Conservation (phyloP, 2,113 vertebrate genomes). For the Hemichromis elongatus region DNA sequence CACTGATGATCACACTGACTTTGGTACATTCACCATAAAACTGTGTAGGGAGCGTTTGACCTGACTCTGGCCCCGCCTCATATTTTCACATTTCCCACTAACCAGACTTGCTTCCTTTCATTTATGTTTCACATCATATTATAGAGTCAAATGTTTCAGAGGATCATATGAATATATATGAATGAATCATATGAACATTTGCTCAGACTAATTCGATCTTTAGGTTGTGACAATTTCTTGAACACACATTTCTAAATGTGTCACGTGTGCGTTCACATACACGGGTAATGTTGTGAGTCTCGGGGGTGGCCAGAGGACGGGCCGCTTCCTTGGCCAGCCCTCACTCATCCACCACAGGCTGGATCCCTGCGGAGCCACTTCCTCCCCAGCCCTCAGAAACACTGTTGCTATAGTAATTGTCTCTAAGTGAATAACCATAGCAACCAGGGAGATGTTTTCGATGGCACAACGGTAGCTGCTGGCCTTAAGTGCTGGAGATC, state of each 20-base stretch:
- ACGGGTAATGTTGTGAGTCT: neutral
- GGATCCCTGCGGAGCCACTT: conserved; percentile 19
- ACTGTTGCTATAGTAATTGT: conserved; percentile 51
- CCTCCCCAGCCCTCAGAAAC: conserved; percentile 7
- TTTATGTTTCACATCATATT: fast-evolving
- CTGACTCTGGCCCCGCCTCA: too few species aligned
- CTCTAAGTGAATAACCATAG: conserved; percentile 46
- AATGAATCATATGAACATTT: neutral
- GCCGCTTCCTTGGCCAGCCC: neutral
- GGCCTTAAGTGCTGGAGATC: conserved; percentile 22
- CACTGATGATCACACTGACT: too few species aligned
- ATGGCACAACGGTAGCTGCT: conserved; percentile 11
- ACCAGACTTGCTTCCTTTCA: neutral
- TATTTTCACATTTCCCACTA: too few species aligned
- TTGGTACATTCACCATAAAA: too few species aligned
- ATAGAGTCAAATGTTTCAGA: fast-evolving
- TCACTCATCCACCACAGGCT: neutral
- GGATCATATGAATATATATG: neutral
- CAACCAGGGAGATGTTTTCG: conserved; percentile 37
- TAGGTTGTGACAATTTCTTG: too few species aligned
- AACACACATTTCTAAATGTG: neutral
- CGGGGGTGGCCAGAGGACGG: neutral
- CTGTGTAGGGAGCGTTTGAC: too few species aligned
- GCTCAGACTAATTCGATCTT: too few species aligned
- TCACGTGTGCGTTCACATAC: neutral